A percentile compares a stretch with the other conserved stretches of the same genome.
phyloP scores from a whole-genome alignment of 2,888 invertebrate species.

The Sipha maydis region DNA sequence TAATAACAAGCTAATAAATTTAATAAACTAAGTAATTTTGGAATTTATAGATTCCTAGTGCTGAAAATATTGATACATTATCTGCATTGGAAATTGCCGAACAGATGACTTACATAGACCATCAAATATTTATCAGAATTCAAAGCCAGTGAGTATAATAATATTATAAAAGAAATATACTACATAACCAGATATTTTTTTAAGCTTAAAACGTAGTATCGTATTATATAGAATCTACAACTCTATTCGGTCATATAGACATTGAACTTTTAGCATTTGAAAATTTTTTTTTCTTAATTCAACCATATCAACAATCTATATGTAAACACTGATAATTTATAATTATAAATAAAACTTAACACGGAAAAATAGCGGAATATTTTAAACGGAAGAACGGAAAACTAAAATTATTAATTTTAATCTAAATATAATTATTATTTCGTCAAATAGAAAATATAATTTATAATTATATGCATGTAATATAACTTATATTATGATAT shows the following conservation, averaged over 20 bases:
- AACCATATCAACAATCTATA: no score
- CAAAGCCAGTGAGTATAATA: constrained; percentile 83
- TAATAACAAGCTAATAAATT: not conserved
- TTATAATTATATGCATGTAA: no score
- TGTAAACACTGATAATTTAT: no score
- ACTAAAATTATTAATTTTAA: not conserved
- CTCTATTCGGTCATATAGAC: not conserved
- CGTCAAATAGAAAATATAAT: not conserved
- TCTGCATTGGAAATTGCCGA: constrained; percentile 92
- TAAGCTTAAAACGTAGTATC: not conserved
- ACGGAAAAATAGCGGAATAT: no score
- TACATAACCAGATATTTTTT: not conserved
- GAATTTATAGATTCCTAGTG: constrained; percentile 76
- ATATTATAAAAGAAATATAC: not conserved
- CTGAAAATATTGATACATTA: constrained; percentile 84
- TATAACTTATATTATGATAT: no score
- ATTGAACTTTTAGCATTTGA: not conserved
- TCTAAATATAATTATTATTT: not conserved
- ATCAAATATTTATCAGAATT: constrained; percentile 88
- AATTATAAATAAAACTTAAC: no score
- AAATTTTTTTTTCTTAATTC: no score
- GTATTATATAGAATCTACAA: not conserved
- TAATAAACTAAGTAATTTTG: constrained; percentile 16
- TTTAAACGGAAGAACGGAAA: no score
- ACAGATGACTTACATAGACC: constrained; percentile 90